phyloP scores from a whole-genome alignment of 2,888 invertebrate genomes.

The Dynastes hyllus region DNA sequence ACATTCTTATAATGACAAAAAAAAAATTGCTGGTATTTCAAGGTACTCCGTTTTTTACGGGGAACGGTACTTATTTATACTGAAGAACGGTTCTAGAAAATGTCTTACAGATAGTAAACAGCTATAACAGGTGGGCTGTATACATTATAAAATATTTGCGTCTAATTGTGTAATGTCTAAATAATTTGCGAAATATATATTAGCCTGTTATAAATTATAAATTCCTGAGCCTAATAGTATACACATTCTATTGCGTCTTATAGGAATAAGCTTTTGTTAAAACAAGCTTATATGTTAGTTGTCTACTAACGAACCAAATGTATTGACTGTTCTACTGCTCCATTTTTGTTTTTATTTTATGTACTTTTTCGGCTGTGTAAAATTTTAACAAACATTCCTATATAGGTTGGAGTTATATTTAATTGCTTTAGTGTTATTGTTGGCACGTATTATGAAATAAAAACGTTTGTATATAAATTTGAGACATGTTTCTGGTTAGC shows the following conservation, averaged over 20 bases:
- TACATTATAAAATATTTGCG: too few relatives aligned
- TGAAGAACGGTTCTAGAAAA: too few relatives aligned
- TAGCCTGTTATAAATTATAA: neutral
- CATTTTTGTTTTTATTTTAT: neutral
- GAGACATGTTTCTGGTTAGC: slow-evolving; percentile 25
- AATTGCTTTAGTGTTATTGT: slow-evolving; percentile 35
- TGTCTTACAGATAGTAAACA: too few relatives aligned
- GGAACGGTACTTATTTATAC: too few relatives aligned
- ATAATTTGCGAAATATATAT: too few relatives aligned
- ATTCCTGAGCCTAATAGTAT: slow-evolving; percentile 10
- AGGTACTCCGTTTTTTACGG: too few relatives aligned
- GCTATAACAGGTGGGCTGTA: too few relatives aligned
- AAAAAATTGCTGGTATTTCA: too few relatives aligned
- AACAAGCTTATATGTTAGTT: neutral
- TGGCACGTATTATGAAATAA: slow-evolving; percentile 36
- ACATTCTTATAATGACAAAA: too few relatives aligned
- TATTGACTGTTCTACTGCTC: neutral
- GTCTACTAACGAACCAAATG: neutral
- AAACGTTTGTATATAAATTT: slow-evolving; percentile 36
- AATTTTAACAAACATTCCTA: slow-evolving; percentile 47
- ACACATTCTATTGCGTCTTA: neutral
- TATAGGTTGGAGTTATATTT: slow-evolving; percentile 19
- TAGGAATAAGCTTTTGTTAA: neutral
- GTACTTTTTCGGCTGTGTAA: slow-evolving; percentile 46
- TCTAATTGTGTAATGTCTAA: too few relatives aligned